phyloP scores from a whole-genome alignment of 1,140 invertebrate species.

The Papilio polyxenes region DNA sequence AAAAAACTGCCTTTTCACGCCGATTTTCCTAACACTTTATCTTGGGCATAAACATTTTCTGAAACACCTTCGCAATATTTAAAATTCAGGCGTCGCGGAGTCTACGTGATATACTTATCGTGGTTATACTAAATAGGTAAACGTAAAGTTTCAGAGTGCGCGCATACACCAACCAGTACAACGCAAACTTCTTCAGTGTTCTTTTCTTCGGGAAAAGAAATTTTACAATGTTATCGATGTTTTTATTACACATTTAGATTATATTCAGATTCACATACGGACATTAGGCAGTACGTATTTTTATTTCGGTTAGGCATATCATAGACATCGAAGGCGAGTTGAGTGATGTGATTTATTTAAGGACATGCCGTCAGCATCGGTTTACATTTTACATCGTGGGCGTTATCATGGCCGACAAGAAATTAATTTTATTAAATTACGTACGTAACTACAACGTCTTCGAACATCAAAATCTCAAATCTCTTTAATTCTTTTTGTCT shows the following conservation, averaged over 20 bases:
- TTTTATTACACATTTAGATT: too few relatives aligned
- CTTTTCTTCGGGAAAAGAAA: not conserved
- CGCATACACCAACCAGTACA: not conserved
- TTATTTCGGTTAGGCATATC: not conserved
- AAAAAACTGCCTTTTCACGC: conserved; percentile 56
- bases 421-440: conserved; percentile 39
- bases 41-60: conserved; percentile 68
- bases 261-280: too few relatives aligned
- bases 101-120: conserved; percentile 77
- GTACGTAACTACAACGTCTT: not conserved
- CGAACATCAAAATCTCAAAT: too few relatives aligned
- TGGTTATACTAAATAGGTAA: conserved; percentile 60
- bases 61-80: conserved; percentile 71
- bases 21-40: conserved; percentile 64
- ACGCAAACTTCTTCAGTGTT: not conserved
- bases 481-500: too few relatives aligned
- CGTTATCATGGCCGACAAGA: not conserved
- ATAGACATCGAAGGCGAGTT: not conserved
- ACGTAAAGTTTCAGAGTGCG: conserved; percentile 44
- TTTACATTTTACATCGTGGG: not conserved
- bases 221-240: not conserved
- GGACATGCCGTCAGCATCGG: not conserved
- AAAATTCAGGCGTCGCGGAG: conserved; percentile 68
- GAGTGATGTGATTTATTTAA: conserved; percentile 3
- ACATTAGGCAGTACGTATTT: not conserved